phyloP scores from a whole-genome alignment of 1,140 invertebrate genomes.

The Platorchestia sp. region DNA sequence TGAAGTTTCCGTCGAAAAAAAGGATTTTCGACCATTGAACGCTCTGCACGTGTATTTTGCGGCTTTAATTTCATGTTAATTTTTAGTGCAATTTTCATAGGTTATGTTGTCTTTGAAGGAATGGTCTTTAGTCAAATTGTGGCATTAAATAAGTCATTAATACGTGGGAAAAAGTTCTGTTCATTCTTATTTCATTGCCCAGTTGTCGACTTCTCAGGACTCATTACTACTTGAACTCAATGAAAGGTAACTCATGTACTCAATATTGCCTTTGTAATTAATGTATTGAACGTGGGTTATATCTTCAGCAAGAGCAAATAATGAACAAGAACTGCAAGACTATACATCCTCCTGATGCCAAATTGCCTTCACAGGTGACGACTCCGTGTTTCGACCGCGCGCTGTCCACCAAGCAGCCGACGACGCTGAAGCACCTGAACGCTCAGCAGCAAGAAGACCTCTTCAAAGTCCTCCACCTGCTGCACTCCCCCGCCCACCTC shows the following conservation, averaged over 20 bases:
- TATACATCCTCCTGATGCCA: neutral
- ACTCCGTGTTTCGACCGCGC: slow-evolving; percentile 35
- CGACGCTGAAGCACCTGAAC: slow-evolving; percentile 21
- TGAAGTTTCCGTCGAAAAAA: no score
- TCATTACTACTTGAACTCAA: neutral
- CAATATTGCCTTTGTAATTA: no score
- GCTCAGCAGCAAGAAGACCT: slow-evolving; percentile 52
- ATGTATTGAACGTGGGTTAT: neutral
- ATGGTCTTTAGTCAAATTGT: neutral
- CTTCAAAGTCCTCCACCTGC: slow-evolving; percentile 27
- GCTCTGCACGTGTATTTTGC: no score
- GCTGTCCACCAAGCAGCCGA: slow-evolving; percentile 11
- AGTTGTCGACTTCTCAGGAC: neutral
- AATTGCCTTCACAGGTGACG: neutral
- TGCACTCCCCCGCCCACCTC: slow-evolving; percentile 32
- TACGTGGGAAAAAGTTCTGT: neutral
- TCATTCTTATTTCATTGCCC: neutral
- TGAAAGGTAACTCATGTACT: neutral
- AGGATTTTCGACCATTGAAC: no score
- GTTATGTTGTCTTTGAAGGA: neutral
- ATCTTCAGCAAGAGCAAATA: neutral
- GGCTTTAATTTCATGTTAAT: no score
- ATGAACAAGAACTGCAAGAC: neutral
- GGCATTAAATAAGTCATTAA: neutral
- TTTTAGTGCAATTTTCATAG: no score